Base-by-base conservation (phyloP, 2,797 vertebrate genomes). In the Epinephelus malabaricus region DNA sequence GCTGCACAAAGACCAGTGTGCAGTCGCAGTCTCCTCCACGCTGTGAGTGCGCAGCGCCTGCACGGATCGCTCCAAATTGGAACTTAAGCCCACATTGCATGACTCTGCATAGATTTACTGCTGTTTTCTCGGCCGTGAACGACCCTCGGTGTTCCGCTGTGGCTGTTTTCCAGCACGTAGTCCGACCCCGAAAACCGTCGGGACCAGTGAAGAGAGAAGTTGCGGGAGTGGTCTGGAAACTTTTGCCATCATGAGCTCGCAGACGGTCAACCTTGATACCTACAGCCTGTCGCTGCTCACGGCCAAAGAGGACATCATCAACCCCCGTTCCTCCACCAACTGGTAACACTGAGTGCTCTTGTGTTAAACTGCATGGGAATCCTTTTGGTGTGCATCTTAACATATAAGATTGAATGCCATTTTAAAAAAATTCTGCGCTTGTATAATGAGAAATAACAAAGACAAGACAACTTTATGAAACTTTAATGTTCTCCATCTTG, bases 231-330 rank as follows among this genome's bases (percentile, higher is more conserved):
- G 81, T 84, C 81, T 60, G 88, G 85, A 85, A 92, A 90, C 83
- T 87, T 93, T 84, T 72, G 56, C 79, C 91, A 90, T 73, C 83
- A 91, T 92, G 92, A 91, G 79, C 83, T 85, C 73, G 94, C 92
- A 60, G 67, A 71, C 94, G 86, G 91, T 95, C 73, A 95, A 97
- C 93, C 93, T 97, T 93, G 96, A 97, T 88, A 96, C 95, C 89
- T 96, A 96, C 94, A 94, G 94, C 88, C 89, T 97, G 90, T 96
- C 96, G 68, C 94, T 97, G 90, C 92, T 97, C 88, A 96, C 96
- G 38, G 97, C 96, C 66, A 96, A 95, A 88, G 96, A 96, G 90
- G 97, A 97, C 93, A 96, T 97, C 85, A 87, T 95, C 59, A 97
- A 96, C 88, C 93, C 93, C 13, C 94, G 96, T 18, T 95, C 94